Evolutionary conservation across 2,113 vertebrate species (phyloP).

Genomic region (Apaloderma vittatum): DNA sequence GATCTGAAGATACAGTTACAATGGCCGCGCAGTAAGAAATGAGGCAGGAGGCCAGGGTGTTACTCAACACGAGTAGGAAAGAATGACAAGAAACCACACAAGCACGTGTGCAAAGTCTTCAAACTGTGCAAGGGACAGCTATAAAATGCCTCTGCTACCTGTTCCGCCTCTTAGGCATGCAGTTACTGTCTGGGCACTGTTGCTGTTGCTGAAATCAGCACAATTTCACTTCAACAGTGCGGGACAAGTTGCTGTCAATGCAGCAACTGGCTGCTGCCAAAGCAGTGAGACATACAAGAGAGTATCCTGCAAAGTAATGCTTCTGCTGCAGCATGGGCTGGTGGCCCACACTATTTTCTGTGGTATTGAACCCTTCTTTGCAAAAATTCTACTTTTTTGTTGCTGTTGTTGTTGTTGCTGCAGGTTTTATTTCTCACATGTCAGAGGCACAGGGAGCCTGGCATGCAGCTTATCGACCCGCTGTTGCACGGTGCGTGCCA

Average conservation of each 20-base stretch:
- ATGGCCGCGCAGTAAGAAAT: background rate
- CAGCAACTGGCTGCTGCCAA: background rate
- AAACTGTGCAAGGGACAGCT: background rate
- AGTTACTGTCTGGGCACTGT: background rate
- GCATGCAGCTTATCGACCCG: accelerated
- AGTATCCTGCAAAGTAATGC: background rate
- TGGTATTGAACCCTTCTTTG: background rate
- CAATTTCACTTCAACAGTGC: background rate
- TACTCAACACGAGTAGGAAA: background rate
- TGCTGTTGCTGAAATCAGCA: background rate
- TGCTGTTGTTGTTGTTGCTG: background rate
- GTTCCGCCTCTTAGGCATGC: background rate
- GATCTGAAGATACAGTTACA: background rate
- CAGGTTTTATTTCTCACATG: background rate
- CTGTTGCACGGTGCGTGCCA: accelerated
- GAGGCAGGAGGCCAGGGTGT: background rate
- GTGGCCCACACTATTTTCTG: background rate
- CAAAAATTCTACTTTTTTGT: background rate
- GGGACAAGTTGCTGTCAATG: background rate
- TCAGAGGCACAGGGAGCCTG: accelerated
- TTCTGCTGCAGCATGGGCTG: accelerated
- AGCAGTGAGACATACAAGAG: background rate
- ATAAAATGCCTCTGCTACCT: background rate
- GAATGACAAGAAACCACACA: background rate
- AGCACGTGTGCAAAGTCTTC: background rate